Evolutionary conservation across 2,888 invertebrate genomes (phyloP).

Genomic region (Chironomus tentans): DNA sequence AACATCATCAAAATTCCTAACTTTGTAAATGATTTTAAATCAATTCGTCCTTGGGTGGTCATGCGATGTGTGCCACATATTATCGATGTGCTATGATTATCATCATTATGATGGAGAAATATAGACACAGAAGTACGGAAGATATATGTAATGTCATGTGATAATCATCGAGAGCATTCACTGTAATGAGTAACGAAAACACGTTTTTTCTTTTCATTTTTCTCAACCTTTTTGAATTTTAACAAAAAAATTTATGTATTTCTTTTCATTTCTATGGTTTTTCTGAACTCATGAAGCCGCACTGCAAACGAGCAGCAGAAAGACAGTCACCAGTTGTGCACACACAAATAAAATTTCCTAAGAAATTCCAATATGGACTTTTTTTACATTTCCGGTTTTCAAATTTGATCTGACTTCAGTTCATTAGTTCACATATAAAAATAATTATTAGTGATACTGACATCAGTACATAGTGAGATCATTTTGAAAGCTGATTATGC

Average conservation of each 20-base stretch:
- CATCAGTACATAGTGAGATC: conserved; percentile 38
- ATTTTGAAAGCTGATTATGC: conserved; percentile 46
- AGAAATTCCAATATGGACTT: conserved; percentile 4
- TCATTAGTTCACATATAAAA: conserved; percentile 31
- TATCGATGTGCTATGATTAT: background rate
- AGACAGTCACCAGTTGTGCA: background rate
- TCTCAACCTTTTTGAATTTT: background rate
- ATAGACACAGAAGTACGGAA: background rate
- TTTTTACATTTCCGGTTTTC: conserved; percentile 39
- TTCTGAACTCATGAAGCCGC: background rate
- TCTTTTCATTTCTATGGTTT: conserved; percentile 12
- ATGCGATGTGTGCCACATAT: background rate
- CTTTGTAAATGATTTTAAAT: background rate
- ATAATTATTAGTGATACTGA: background rate
- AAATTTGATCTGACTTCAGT: conserved; percentile 43
- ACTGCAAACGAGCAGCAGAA: background rate
- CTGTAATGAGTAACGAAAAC: conserved; percentile 1
- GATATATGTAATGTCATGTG: conserved; percentile 12
- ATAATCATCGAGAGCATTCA: background rate
- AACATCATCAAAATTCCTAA: no score
- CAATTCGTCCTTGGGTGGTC: conserved; percentile 24
- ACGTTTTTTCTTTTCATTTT: conserved; percentile 2
- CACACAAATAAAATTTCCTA: background rate
- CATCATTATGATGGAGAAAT: background rate
- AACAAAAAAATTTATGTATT: background rate